Evolutionary conservation across 2,888 invertebrate species (phyloP).

Genomic region (Ectropis crepuscularia): DNA sequence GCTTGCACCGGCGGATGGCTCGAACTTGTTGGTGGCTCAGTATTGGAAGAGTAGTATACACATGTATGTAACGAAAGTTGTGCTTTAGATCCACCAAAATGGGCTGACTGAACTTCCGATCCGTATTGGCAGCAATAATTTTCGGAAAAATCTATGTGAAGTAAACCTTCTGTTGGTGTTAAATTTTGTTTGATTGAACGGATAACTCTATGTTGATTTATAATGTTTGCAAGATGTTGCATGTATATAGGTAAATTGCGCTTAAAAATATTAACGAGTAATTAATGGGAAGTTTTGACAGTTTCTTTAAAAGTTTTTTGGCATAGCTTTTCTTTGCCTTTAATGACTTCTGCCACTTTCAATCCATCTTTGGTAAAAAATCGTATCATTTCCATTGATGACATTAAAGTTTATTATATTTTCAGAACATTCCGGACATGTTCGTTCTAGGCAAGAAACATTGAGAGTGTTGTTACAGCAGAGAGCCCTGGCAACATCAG

Average conservation of each 20-base stretch:
- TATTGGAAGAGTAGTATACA: constrained; percentile 31
- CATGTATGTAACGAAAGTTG: constrained; percentile 39
- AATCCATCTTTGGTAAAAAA: constrained; percentile 32
- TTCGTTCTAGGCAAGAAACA: constrained; percentile 28
- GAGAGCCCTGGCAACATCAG: constrained; percentile 19
- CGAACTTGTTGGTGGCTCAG: too few relatives aligned
- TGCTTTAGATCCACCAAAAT: constrained; percentile 36
- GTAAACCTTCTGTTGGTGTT: constrained; percentile 16
- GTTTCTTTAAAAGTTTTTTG: constrained; percentile 40
- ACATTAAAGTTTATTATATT: constrained; percentile 17
- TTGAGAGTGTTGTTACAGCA: constrained; percentile 28
- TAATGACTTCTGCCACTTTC: constrained; percentile 22
- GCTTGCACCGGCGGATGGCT: too few relatives aligned
- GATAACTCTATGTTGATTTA: constrained; percentile 31
- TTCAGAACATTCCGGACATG: constrained; percentile 19
- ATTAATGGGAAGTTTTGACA: constrained; percentile 27
- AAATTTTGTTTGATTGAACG: constrained; percentile 33
- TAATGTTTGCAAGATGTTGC: constrained; percentile 34
- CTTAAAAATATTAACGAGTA: constrained; percentile 24
- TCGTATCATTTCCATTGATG: constrained; percentile 15
- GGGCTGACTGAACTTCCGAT: constrained; percentile 36
- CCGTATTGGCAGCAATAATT: constrained; percentile 40
- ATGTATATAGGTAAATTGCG: constrained; percentile 25
- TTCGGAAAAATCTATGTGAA: too few relatives aligned
- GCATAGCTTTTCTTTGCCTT: constrained; percentile 26